phyloP scores from a whole-genome alignment of 2,797 vertebrate genomes.

The Periparus ater region DNA sequence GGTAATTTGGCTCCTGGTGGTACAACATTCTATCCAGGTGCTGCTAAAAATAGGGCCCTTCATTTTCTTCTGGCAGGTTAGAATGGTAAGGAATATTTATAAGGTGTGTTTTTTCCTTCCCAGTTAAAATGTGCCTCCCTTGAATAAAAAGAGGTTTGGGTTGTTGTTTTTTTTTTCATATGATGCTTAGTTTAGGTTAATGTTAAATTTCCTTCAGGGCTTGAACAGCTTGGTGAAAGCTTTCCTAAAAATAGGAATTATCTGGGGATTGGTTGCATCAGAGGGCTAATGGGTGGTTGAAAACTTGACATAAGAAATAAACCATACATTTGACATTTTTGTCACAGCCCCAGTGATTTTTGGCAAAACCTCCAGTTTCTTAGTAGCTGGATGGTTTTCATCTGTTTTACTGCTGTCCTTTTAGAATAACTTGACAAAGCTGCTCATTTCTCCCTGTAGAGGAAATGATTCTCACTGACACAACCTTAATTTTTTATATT shows the following conservation, averaged over 20 bases:
- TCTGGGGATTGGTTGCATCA: background rate
- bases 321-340: background rate
- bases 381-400: conserved; percentile 20
- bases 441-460: background rate
- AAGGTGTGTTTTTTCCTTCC: background rate
- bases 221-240: background rate
- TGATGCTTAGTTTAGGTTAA: background rate
- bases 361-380: background rate
- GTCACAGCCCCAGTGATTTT: background rate
- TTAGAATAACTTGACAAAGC: conserved; percentile 4
- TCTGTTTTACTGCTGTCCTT: background rate
- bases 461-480: background rate
- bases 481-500: background rate
- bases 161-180: background rate
- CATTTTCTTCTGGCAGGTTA: background rate
- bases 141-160: background rate
- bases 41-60: background rate
- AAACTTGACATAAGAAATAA: conserved; percentile 31
- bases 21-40: background rate
- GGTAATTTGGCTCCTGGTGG: background rate
- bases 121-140: background rate
- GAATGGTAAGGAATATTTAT: background rate
- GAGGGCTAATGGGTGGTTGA: conserved; percentile 4
- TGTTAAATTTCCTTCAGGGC: background rate
- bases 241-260: conserved; percentile 2